phyloP scores from a whole-genome alignment of 1,140 invertebrate species.

The Drosophila santomea region DNA sequence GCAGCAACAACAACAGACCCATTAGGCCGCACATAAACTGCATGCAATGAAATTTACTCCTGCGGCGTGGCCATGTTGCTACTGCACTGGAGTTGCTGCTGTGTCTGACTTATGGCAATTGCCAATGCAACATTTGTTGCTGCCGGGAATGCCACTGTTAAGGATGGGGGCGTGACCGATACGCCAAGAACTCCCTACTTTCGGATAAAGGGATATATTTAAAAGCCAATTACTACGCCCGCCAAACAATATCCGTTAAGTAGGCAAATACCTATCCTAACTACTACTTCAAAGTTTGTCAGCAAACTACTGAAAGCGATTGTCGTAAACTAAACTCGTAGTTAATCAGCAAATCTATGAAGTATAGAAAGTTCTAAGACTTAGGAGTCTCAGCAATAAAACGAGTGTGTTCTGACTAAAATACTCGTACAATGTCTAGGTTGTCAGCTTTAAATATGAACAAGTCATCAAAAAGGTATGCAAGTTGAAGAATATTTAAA shows the following conservation, averaged over 20 bases:
- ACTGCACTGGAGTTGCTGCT: constrained; percentile 55
- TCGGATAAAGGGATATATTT: constrained; percentile 3
- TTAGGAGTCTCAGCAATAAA: too few species aligned
- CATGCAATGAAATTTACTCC: constrained; percentile 74
- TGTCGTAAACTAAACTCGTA: not conserved
- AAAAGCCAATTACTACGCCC: constrained; percentile 14
- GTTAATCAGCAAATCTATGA: too few species aligned
- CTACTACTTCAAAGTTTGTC: not conserved
- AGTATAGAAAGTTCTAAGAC: too few species aligned
- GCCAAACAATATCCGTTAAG: not conserved
- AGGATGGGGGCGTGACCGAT: constrained; percentile 45
- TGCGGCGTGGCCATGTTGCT: constrained; percentile 79
- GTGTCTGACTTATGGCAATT: constrained; percentile 81
- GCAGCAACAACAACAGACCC: constrained; percentile 63
- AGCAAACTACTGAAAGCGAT: not conserved
- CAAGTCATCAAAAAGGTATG: too few species aligned
- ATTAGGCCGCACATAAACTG: constrained; percentile 81
- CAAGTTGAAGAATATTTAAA: too few species aligned
- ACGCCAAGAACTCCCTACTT: not conserved
- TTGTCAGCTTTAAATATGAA: too few species aligned
- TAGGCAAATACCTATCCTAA: not conserved
- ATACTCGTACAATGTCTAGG: too few species aligned
- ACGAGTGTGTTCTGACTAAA: too few species aligned
- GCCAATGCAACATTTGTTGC: constrained; percentile 83
- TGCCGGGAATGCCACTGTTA: constrained; percentile 18